Conservation (phyloP, 1,140 invertebrate species). For the Listronotus bonariensis region DNA sequence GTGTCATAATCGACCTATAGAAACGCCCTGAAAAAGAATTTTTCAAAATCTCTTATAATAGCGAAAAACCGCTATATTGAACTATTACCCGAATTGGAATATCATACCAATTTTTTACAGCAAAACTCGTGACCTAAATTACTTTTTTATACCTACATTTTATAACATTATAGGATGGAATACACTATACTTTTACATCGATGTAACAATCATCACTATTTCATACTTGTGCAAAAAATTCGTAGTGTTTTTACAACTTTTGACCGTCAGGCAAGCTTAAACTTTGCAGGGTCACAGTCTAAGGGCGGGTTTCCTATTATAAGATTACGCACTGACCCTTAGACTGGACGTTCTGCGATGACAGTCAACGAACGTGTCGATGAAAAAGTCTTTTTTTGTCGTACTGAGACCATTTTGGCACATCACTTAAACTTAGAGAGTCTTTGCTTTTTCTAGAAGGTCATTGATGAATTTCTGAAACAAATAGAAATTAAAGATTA, state of each 20-base stretch:
- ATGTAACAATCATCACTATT: slow-evolving; percentile 7
- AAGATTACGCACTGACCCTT: no score
- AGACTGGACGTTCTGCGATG: no score
- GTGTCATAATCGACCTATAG: no score
- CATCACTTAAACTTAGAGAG: slow-evolving; percentile 65
- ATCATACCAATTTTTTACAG: no score
- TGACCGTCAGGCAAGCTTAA: neutral
- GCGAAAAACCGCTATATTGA: no score
- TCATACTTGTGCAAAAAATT: slow-evolving; percentile 12
- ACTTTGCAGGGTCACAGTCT: no score
- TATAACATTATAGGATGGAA: slow-evolving; percentile 8
- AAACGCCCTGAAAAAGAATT: no score
- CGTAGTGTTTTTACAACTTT: slow-evolving; percentile 10
- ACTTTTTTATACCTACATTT: slow-evolving; percentile 1
- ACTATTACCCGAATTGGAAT: no score
- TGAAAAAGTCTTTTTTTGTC: no score
- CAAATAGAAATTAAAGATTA: slow-evolving; percentile 37
- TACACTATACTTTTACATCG: neutral
- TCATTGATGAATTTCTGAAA: slow-evolving; percentile 89
- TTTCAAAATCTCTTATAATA: no score
- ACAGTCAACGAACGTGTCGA: no score
- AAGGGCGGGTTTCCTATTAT: no score
- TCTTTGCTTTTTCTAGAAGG: slow-evolving; percentile 86
- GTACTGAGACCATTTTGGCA: slow-evolving; percentile 46
- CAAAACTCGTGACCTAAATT: neutral